Evolutionary conservation across 2,113 vertebrate genomes (phyloP), one percentile per base, ranked within the genome.

Genomic region (Hypanus sabinus): DNA sequence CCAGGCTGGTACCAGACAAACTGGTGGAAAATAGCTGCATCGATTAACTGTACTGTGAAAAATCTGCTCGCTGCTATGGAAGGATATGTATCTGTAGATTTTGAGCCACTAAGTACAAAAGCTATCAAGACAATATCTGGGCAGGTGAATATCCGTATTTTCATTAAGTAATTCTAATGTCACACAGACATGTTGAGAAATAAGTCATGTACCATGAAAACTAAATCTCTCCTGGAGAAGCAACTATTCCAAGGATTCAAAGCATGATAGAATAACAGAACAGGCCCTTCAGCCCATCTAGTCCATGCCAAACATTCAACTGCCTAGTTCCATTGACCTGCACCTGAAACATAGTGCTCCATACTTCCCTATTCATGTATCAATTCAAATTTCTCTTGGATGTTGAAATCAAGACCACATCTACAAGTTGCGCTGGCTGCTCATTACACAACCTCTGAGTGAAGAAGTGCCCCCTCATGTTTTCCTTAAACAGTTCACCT

Each of bases 31-130:
- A 97, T 98, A 95, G 98, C 97, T 55, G 96, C 96, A 95, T 97
- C 97, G 38, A 98, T 98, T 85, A 98, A 98, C 68, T 99, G 99
- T 96, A 98, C 98, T 94, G 98, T 96, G 94, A 98, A 97, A 96
- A 98, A 98, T 95, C 97, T 99, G 83, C 98, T 99, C 46, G 96
- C 97, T 0, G 99, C 99, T 94, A 99, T 99, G 98, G 99, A 99
- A 95, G 99, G 99, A 91, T 99, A 99, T 96, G 98, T 99, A 91
- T 98, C 98, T 16, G 99, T 99, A 95, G 99, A 99, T 96, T 99
- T 99, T 94, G 98, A 99, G 95, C 99, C 99, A 1, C 98, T 99
- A 95, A 99, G 99, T 94, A 98, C 99, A 94, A 98, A 98, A 94
- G 97, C 96, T 1, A 97, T 96, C 94, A 98, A 98, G 95, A 99